Conservation (phyloP, 2,888 invertebrate genomes). For the Drosophila koepferae region DNA sequence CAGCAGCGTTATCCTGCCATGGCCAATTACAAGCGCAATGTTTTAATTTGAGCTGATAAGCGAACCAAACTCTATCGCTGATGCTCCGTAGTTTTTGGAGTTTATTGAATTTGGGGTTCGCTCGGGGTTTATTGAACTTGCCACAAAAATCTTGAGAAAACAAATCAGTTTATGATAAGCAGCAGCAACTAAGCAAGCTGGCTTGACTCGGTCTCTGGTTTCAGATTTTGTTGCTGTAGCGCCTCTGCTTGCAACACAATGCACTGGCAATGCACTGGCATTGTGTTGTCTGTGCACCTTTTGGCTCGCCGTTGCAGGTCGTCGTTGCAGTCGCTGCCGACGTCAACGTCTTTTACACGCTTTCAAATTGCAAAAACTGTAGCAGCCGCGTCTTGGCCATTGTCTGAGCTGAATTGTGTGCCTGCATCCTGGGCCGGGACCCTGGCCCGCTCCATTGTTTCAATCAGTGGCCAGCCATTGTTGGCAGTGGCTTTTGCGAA, state of each 20-base stretch:
- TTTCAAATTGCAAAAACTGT: constrained; percentile 71
- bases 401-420: constrained; percentile 48
- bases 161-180: constrained; percentile 62
- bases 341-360: constrained; percentile 59
- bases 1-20: constrained; percentile 72
- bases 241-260: constrained; percentile 64
- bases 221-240: constrained; percentile 42
- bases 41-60: constrained; percentile 77
- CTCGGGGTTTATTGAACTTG: constrained; percentile 70
- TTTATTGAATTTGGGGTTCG: constrained; percentile 42
- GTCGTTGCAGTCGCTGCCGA: constrained; percentile 25
- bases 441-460: constrained; percentile 68
- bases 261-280: constrained; percentile 61
- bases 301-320: constrained; percentile 45
- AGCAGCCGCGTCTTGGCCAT: constrained; percentile 60
- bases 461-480: constrained; percentile 75
- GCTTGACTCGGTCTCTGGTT: constrained; percentile 21
- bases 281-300: constrained; percentile 62
- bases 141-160: constrained; percentile 33
- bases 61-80: constrained; percentile 35
- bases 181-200: constrained; percentile 1
- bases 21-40: constrained; percentile 77
- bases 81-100: constrained; percentile 47
- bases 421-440: constrained; percentile 59
- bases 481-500: constrained; percentile 70